Evolutionary conservation across 2,888 invertebrate species (phyloP), one percentile per base, ranked within the genome.

Genomic region (Trichopria drosophilae): DNA sequence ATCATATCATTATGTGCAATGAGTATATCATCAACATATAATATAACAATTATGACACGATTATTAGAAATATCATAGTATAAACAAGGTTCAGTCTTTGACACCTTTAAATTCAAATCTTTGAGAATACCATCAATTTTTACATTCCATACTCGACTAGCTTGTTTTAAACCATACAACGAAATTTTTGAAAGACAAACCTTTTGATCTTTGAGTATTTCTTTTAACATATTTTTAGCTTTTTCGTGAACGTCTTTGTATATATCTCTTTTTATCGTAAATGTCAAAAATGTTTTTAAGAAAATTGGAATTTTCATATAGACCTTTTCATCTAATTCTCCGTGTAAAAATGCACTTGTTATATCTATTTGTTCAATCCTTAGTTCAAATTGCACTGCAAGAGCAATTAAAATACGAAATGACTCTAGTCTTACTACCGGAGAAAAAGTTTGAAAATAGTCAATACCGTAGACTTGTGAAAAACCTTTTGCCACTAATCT

Each of bases 401-500:
- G 12, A 18, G 46, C 18, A 24, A 37, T 28, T 19, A 37, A 26
- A n/a, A 29, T 18, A 7, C 37, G 15, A 19, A 46, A 18, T 26
- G 37, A 28, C 13, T 36, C 28, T 23, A 46, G 13, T 28, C 46
- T 46, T 26, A 22, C 28, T 13, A 41, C 41, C 7, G 41, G 41
- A 15, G 41, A 13, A 29, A 29, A 41, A 13, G 41, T 41, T 41
- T 41, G 2, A 6, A 9, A 7, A 15, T n/a, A 29, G 2, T 29
- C 41, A 2, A 2, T 29, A 9, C 28, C 29, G 20, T 22, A 13
- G 9, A 18, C 19, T 16, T 37, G 28, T 18, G 6, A 12, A 37
- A 46, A 46, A 16, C 46, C 37, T 37, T 22, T 24, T 37, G 46
- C 36, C 15, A 46, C 46, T 15, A 46, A 19, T 36, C 37, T 24